phyloP scores from a whole-genome alignment of 35 echinoderm and acorn worm genomes.

The Heliocidaris tuberculata region DNA sequence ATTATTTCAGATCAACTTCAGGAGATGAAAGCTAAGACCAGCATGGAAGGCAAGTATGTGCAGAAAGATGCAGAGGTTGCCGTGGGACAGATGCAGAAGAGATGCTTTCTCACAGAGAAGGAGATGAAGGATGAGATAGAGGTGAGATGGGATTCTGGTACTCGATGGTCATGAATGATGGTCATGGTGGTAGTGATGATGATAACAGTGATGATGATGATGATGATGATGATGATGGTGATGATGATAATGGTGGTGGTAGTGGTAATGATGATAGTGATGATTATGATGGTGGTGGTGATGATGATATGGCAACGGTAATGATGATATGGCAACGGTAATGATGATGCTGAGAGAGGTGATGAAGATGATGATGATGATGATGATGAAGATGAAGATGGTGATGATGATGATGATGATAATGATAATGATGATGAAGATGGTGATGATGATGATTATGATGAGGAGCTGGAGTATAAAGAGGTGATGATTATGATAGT shows the following conservation, averaged over 20 bases:
- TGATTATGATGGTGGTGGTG: too few species aligned
- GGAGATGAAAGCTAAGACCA: conserved; percentile 99
- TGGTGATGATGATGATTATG: too few species aligned
- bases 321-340: too few species aligned
- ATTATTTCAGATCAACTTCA: conserved; percentile 76
- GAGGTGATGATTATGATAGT: too few species aligned
- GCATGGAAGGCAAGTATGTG: conserved; percentile 98
- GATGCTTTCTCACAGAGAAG: conserved; percentile 85
- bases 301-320: too few species aligned
- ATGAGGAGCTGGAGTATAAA: too few species aligned
- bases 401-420: too few species aligned
- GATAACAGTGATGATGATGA: background rate
- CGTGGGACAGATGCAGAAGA: conserved; percentile 91
- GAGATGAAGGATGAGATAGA: conserved; percentile 95
- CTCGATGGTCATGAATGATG: background rate
- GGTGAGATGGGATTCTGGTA: conserved; percentile 44
- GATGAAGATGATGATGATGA: too few species aligned
- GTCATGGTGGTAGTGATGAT: background rate
- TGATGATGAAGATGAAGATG: too few species aligned
- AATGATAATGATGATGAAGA: too few species aligned
- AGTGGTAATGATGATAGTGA: background rate
- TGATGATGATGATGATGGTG: background rate
- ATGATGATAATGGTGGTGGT: background rate
- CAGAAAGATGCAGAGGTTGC: conserved; percentile 98
- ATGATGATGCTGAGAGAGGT: too few species aligned